These are phyloP conservation scores for Trachelus tabidus DNA, from an alignment of 2,888 invertebrate genomes.

Conservation along the genomic window DNA sequence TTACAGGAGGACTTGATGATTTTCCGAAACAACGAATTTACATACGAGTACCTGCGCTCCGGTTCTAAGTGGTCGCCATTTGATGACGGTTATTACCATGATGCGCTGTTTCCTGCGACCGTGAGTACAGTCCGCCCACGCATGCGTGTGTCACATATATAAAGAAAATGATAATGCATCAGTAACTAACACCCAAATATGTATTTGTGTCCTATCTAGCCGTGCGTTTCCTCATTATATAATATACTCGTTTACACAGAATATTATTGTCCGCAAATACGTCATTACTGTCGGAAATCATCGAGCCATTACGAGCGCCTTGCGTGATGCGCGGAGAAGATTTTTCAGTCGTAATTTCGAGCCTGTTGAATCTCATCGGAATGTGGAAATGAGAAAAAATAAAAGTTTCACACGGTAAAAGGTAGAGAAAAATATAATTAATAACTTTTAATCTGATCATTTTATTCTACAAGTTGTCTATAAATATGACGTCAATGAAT, in stretches of 20 bases:
- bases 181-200: background rate
- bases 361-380: background rate
- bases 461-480: background rate
- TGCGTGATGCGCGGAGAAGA: constrained; percentile 47
- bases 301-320: constrained; percentile 43
- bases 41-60: constrained; percentile 42
- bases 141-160: background rate
- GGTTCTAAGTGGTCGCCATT: constrained; percentile 62
- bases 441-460: background rate
- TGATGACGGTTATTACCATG: constrained; percentile 65
- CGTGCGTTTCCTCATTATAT: constrained; percentile 44
- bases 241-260: constrained; percentile 58
- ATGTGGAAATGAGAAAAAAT: background rate
- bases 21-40: constrained; percentile 43
- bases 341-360: constrained; percentile 27
- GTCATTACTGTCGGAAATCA: constrained; percentile 57
- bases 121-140: constrained; percentile 44
- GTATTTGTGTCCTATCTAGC: constrained; percentile 1
- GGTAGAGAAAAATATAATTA: background rate
- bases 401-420: background rate
- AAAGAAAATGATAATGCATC: background rate
- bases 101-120: constrained; percentile 65
- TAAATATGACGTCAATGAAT: background rate
- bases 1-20: constrained; percentile 21
- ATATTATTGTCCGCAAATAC: constrained; percentile 48